These are phyloP conservation scores for Melanogrammus aeglefinus DNA, from an alignment of 2,797 vertebrate genomes.

Conservation along the genomic window DNA sequence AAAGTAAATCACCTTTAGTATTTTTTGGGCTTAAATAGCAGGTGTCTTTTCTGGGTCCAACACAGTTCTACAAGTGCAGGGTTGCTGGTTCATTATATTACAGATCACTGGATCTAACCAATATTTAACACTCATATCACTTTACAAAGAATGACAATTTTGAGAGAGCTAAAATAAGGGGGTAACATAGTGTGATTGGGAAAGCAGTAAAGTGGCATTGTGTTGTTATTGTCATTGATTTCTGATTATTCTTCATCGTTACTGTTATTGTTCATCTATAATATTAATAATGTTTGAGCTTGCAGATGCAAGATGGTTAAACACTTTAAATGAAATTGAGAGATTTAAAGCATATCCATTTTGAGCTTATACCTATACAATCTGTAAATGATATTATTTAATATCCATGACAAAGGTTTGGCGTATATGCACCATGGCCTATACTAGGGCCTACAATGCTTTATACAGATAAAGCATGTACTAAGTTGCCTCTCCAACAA, in stretches of 20 bases:
- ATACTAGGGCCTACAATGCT: not conserved
- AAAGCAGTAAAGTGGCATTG: not conserved
- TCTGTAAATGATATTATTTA: not conserved
- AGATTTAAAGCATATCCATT: not conserved
- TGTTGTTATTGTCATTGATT: constrained; percentile 20
- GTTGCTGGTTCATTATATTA: not conserved
- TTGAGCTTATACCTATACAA: not conserved
- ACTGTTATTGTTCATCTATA: constrained; percentile 2
- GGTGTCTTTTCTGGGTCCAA: constrained; percentile 47
- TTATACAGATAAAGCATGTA: not conserved
- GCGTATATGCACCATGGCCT: not conserved
- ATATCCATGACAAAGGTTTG: not conserved
- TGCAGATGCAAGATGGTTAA: not conserved
- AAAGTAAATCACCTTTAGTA: constrained; percentile 51
- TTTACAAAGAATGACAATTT: not conserved
- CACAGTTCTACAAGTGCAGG: constrained; percentile 12
- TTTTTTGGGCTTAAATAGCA: constrained; percentile 51
- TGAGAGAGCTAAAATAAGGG: not conserved
- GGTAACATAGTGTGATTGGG: not conserved
- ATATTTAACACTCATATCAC: not conserved
- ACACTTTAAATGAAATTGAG: not conserved
- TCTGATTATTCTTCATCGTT: not conserved
- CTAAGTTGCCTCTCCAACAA: not conserved
- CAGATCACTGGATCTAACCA: not conserved
- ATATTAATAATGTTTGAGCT: not conserved